A percentile compares a stretch with the other conserved stretches of the same genome.
These are phyloP conservation scores for Beroe forskalii DNA, from an alignment of 37 sponge, comb jelly and placozoan genomes.

Conservation along the genomic window DNA sequence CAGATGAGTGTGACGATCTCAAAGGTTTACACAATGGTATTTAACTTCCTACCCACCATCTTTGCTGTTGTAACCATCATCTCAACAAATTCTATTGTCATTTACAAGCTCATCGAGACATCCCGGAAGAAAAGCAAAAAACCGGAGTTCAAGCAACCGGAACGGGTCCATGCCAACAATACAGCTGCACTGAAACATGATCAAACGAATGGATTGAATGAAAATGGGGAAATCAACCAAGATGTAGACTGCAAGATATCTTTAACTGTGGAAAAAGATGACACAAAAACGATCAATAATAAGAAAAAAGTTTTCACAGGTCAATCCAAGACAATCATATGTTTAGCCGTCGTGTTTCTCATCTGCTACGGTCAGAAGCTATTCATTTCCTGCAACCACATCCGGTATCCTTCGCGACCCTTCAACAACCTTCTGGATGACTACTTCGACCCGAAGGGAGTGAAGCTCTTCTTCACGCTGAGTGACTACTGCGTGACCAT, in stretches of 20 bases:
- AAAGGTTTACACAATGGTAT: constrained; percentile 8
- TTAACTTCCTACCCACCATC: constrained; percentile 20
- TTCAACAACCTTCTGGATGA: background rate
- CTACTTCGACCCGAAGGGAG: background rate
- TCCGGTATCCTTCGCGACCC: background rate
- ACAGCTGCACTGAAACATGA: too few relatives aligned
- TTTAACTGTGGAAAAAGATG: background rate
- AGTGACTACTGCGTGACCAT: constrained; percentile 29
- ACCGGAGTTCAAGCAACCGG: background rate
- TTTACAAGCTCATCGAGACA: constrained; percentile 16
- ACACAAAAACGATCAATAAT: background rate
- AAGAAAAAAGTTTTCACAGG: constrained; percentile 2
- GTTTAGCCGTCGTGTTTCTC: background rate
- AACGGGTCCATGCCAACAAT: background rate
- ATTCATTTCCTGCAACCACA: background rate
- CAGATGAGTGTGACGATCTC: background rate
- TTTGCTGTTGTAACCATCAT: background rate
- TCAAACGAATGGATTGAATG: too few relatives aligned
- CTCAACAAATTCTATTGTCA: background rate
- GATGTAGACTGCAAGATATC: too few relatives aligned
- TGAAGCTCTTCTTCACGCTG: background rate
- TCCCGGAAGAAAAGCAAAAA: background rate
- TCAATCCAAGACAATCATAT: constrained; percentile 36
- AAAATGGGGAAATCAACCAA: too few relatives aligned
- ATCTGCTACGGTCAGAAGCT: constrained; percentile 63